Conservation (phyloP, 2,797 vertebrate species). For the Hoplostethus mediterraneus region DNA sequence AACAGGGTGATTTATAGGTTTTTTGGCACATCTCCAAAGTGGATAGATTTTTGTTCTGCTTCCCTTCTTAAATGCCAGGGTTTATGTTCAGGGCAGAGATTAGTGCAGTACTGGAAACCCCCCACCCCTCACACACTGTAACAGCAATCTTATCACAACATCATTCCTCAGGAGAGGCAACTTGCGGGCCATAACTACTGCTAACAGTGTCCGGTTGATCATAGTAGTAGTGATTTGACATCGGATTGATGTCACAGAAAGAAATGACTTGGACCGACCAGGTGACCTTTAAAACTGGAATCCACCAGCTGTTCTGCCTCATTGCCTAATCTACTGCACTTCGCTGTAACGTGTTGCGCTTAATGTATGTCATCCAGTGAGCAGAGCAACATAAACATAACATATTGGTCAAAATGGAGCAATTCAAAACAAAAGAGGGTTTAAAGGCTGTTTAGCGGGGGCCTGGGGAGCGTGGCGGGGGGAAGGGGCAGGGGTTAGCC, state of each 20-base stretch:
- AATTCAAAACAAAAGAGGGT: conserved; percentile 26
- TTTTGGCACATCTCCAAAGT: conserved; percentile 24
- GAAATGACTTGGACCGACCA: background rate
- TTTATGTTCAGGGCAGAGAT: conserved; percentile 13
- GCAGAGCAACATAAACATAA: conserved; percentile 38
- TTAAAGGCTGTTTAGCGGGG: conserved; percentile 13
- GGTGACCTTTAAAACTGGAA: background rate
- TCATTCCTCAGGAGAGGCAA: conserved; percentile 16
- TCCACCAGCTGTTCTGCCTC: conserved; percentile 35
- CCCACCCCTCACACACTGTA: too few species aligned
- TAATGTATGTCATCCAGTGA: conserved; percentile 19
- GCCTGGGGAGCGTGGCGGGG: background rate
- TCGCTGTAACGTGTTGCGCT: conserved; percentile 12
- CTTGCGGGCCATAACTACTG: conserved; percentile 9
- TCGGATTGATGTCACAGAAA: background rate
- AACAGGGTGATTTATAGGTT: conserved; percentile 13
- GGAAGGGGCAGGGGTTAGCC: background rate
- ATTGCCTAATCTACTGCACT: conserved; percentile 18
- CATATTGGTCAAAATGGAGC: conserved; percentile 22
- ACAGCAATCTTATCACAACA: conserved; percentile 16
- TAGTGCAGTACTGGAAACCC: conserved; percentile 6
- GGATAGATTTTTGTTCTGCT: conserved; percentile 13
- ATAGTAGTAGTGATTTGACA: too few species aligned
- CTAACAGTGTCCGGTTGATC: conserved; percentile 5
- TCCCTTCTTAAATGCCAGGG: background rate